Evolutionary conservation across 23 tunicate species (phyloP), one percentile per base, ranked within the genome.

Genomic region (Trididemnum nubilum): DNA sequence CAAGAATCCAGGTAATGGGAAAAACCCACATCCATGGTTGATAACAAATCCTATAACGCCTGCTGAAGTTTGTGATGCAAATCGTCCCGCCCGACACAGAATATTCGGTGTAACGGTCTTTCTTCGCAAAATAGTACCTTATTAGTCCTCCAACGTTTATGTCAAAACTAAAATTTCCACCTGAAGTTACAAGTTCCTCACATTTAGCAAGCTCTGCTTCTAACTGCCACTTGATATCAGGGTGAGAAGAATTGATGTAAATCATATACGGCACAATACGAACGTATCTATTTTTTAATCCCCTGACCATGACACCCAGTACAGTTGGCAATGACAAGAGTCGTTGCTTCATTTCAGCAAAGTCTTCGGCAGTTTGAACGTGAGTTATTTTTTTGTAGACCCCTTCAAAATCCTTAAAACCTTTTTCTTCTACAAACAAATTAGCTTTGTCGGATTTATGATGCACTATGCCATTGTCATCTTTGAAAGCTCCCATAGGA

Each of bases 221-320:
- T 26, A 63, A 24, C 28, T 63, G 69, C 25, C 7, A n/a, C n/a
- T 63, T 63, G 22, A 63, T 63, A 7, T 15, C 22, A 4, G 69
- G 69, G n/a, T 63, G 69, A 24, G 69, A 15, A 24, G 69, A 26
- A 63, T 63, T 63, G 69, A 63, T 63, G n/a, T 21, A 63, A 63
- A 63, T n/a, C 69, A 63, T 63, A n/a, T n/a, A n/a, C n/a, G n/a
- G n/a, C n/a, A n/a, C n/a, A n/a, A n/a, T n/a, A n/a, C n/a, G n/a
- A n/a, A n/a, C n/a, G n/a, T n/a, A n/a, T n/a, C n/a, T n/a, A n/a
- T n/a, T n/a, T n/a, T n/a, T n/a, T n/a, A n/a, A n/a, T n/a, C n/a
- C n/a, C n/a, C n/a, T n/a, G n/a, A n/a, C n/a, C n/a, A n/a, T n/a
- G n/a, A n/a, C n/a, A n/a, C n/a, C n/a, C n/a, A n/a, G n/a, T n/a